Evolutionary conservation across 2,888 invertebrate species (phyloP).

Genomic region (Tanaodytes sp.): DNA sequence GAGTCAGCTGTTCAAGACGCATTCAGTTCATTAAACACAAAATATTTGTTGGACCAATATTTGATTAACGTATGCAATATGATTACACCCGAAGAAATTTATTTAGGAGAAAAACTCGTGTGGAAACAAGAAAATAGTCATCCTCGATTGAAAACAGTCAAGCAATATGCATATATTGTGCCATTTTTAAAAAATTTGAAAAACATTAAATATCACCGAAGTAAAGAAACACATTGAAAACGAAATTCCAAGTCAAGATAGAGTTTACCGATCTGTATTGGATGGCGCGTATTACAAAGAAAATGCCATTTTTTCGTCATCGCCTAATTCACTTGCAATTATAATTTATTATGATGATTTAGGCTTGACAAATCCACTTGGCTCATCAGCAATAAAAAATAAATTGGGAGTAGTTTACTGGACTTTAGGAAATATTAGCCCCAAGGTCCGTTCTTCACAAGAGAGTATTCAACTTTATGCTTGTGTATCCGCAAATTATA

Average conservation of each 20-base stretch:
- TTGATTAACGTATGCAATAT: background rate
- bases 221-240: constrained; percentile 2
- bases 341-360: constrained; percentile 15
- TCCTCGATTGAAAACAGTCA: background rate
- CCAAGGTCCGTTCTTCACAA: constrained; percentile 9
- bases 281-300: constrained; percentile 14
- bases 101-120: background rate
- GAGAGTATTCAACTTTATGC: constrained; percentile 13
- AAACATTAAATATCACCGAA: background rate
- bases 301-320: background rate
- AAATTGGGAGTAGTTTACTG: constrained; percentile 15
- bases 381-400: constrained; percentile 4
- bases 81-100: background rate
- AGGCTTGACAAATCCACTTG: constrained; percentile 8
- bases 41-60: background rate
- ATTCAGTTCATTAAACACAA: background rate
- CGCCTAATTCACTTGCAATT: constrained; percentile 4
- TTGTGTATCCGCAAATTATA: background rate
- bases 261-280: constrained; percentile 6
- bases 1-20: background rate
- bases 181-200: constrained; percentile 12
- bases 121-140: background rate
- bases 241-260: constrained; percentile 1
- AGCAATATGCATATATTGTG: constrained; percentile 10
- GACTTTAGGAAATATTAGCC: constrained; percentile 18